Base-by-base conservation (phyloP, 2,888 invertebrate species). In the Lamellibrachia columna region DNA sequence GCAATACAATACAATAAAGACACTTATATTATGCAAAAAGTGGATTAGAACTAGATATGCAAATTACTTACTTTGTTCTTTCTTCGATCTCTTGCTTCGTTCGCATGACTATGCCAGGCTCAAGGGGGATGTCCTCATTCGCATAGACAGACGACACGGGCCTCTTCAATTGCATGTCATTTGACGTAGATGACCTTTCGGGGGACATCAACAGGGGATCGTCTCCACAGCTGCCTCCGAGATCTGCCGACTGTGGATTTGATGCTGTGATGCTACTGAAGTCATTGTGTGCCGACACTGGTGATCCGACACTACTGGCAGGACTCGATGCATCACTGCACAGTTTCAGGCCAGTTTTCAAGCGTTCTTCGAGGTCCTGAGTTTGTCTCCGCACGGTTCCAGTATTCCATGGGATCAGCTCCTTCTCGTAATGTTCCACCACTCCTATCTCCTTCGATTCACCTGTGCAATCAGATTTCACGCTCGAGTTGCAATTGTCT, bases 51-150 rank as follows among this genome's bases (percentile, higher is more conserved):
- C 40, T 40, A 40, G 40, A 40, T 40, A 40, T 40, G 40, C 40
- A 40, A 40, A 40, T 40, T 7, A 90, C 94, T 91, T 52, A 95
- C 95, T 94, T 95, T 91, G 95, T 94, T 93, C 97, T 97, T 95
- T 97, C 97, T 95, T 98, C 98, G 53, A 98, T 96, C 95, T 98
- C 98, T 95, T 97, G 97, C 91, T 94, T 96, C 15, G 96, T 96
- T 91, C 95, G 95, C 95, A 97, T 97, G 53, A 98, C 98, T 0
- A 98, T 98, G 3, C 98, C 98, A 0, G 97, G 97, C 95, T 97
- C 97, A 97, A 97, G 97, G 90, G 97, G 97, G 94, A 97, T 97
- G 93, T 97, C 97, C 94, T 97, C 97, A 93, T 60, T 52, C 91
- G 93, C 93, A 90, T 94, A 93, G 11, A 93, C 92, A 22, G 93